Base-by-base conservation (phyloP, 2,888 invertebrate genomes). In the Eubasilissa splendida region DNA sequence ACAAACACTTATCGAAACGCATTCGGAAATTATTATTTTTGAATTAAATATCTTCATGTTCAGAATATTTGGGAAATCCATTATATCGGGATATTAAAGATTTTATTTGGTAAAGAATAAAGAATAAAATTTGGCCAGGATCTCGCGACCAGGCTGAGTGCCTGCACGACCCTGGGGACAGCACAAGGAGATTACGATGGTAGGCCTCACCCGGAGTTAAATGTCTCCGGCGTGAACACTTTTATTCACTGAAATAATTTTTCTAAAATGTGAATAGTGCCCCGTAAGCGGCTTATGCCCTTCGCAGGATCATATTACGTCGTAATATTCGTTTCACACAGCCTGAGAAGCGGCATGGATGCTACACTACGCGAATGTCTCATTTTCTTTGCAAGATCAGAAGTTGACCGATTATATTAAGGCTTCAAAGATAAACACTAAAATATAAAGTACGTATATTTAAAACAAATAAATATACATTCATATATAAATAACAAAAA, bases 221-320 rank as follows among this genome's bases (percentile, higher is more conserved):
- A 68, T 68, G 68, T 68, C 52, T 68, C 68, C 50, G 42, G 60
- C 11, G 52, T 75, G 75, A 60, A 52, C 42, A 73, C 73, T 79
- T 73, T 74, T 33, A 58, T 54, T 63, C 58, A 53, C 14, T 56
- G 54, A 50, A 79, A 79, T 65, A 63, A 79, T 74, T 79, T 78
- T 63, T n/a, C n/a, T 63, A 74, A 68, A 79, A 78, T 71, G 22
- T 53, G 78, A 60, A 73, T 73, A 79, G 73, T 79, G 73, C 73
- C 50, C 50, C 53, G 56, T 74, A 79, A 73, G 73, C 73, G 73
- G 79, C 79, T 79, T 79, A 79, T 56, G 31, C 58, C 63, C 10
- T 52, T 73, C 59, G 5, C 42, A 42, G 42, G 3, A 7, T 42
- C 42, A 42, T 42, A 7, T 42, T 7, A 4, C 42, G 3, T 42